Percentiles rank a stretch among this genome's conserved stretches.
phyloP scores from a whole-genome alignment of 2,888 invertebrate genomes.

The Tenthredo livida region DNA sequence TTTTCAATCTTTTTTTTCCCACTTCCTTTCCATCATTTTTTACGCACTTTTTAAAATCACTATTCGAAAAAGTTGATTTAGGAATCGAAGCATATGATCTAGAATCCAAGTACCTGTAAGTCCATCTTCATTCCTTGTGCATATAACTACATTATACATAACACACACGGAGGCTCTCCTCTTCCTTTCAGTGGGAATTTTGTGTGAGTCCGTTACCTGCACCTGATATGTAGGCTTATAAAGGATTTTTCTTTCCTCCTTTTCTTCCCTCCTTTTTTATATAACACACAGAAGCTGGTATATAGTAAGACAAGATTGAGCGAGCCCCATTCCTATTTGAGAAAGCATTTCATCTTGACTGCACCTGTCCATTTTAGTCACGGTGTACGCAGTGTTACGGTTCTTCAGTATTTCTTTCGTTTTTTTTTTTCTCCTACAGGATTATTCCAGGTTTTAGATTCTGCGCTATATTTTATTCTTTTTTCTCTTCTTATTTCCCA shows the following conservation, averaged over 20 bases:
- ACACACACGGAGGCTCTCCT: neutral
- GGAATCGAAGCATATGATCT: neutral
- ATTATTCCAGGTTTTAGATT: neutral
- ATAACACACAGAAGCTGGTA: neutral
- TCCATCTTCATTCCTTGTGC: neutral
- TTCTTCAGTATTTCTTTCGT: neutral
- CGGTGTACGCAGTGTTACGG: neutral
- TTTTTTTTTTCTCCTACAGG: neutral
- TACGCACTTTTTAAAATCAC: neutral
- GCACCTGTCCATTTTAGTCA: constrained; percentile 40
- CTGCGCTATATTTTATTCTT: neutral
- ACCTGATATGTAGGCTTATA: constrained; percentile 15
- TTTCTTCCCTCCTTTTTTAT: neutral
- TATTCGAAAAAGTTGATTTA: neutral
- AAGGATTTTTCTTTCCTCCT: neutral
- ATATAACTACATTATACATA: neutral
- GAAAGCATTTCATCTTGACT: neutral
- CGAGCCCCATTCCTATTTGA: constrained; percentile 10
- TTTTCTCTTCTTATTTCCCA: neutral
- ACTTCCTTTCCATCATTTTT: neutral
- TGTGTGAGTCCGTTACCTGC: constrained; percentile 1
- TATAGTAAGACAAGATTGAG: constrained; percentile 29
- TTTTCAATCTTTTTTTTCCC: neutral
- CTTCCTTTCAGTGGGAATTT: neutral
- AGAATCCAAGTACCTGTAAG: neutral